These are phyloP conservation scores for Napeogenes sylphis DNA, from an alignment of 2,888 invertebrate genomes.

Conservation along the genomic window DNA sequence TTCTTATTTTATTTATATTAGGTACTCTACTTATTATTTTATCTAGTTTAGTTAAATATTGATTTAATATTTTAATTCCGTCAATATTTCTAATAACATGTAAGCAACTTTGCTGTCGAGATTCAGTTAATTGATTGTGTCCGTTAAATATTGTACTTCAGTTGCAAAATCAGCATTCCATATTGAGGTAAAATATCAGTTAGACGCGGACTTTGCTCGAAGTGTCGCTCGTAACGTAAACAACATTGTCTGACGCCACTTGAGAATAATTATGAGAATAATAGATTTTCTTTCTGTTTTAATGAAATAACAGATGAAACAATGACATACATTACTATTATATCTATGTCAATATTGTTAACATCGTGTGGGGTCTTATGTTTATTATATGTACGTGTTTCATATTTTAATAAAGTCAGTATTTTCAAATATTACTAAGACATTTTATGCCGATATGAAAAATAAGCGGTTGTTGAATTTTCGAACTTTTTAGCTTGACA, in stretches of 20 bases:
- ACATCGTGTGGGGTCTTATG: background rate
- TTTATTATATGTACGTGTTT: background rate
- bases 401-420: background rate
- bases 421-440: background rate
- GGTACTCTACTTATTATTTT: no score
- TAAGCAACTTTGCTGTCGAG: no score
- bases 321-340: background rate
- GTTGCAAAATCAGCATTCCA: constrained; percentile 1
- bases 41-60: no score
- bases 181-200: constrained; percentile 8
- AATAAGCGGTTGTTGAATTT: no score
- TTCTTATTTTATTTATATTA: no score
- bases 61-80: no score
- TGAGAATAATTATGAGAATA: constrained; percentile 8
- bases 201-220: constrained; percentile 18
- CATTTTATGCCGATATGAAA: no score
- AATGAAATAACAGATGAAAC: background rate
- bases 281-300: background rate
- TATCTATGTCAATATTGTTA: background rate
- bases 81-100: no score
- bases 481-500: no score
- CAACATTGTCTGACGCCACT: constrained; percentile 20
- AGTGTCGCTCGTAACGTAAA: constrained; percentile 21
- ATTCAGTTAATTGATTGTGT: no score
- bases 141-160: no score